Base-by-base conservation (phyloP, 2,113 vertebrate genomes). In the Bostrychus sinensis region DNA sequence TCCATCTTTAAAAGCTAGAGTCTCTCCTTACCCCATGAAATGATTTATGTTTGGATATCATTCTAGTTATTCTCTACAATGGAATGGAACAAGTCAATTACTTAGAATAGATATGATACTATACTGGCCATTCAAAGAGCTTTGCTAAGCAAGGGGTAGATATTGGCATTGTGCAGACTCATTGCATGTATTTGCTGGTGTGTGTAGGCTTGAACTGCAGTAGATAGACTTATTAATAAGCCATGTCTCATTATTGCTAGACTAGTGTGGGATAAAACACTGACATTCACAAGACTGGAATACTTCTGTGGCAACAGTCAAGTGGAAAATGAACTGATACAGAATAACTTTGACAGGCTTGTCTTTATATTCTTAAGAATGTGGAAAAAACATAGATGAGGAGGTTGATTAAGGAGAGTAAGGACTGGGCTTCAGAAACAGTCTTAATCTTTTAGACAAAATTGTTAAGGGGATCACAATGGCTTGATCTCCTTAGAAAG, bases 291-390 rank as follows among this genome's bases (percentile, higher is more conserved):
- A 51, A 38, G 7, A 69, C 82, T 86, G 80, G 79, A 82, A 78
- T 82, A 60, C 60, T 30, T 78, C 63, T 68, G 71, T 39, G 62
- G 58, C 67, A 66, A 14, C 66, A 70, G 84, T 84, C 79, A 80
- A 56, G 11, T 81, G 78, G 82, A 88, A 84, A 83, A 83, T 74
- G 51, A 39, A 77, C 63, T 71, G 83, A 77, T 77, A 81, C 81
- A 71, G 66, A 82, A 85, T 85, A 61, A 73, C 5, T 78, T 56
- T 78, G 82, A 79, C 67, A 87, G 62, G 62, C 60, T 61, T 77
- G 72, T 56, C 75, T 78, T 82, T 62, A 73, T 75, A 50, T 74
- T 79, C 48, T 67, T 61, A 74, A 37, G 71, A 56, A 75, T 74
- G 65, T 74, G 80, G 85, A 22, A 82, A 88, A 85, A 76, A 48